Percentiles rank a stretch among this genome's conserved stretches.
phyloP scores from a whole-genome alignment of 2,888 invertebrate genomes.

The Mythimna pallens region DNA sequence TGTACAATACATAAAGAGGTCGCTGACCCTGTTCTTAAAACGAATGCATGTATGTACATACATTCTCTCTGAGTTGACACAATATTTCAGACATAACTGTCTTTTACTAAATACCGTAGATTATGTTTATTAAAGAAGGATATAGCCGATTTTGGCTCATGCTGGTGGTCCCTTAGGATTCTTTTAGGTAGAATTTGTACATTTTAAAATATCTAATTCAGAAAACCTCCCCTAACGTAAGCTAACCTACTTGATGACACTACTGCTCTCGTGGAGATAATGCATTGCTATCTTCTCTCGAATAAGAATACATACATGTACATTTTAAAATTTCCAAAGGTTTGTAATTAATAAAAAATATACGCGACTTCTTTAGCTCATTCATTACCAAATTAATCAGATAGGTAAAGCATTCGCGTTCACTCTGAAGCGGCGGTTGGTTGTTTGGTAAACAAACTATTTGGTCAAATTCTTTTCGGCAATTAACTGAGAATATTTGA shows the following conservation, averaged over 20 bases:
- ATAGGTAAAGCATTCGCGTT: background rate
- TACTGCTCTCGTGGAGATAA: too few species aligned
- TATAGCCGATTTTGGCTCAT: background rate
- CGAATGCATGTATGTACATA: conserved; percentile 69
- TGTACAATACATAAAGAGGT: conserved; percentile 84
- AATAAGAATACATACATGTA: conserved; percentile 1
- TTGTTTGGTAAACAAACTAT: conserved; percentile 47
- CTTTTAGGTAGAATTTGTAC: background rate
- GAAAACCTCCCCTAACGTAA: too few species aligned
- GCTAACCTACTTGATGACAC: too few species aligned
- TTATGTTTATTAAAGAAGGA: conserved; percentile 20
- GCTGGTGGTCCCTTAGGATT: background rate
- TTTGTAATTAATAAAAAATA: background rate
- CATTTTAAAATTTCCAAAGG: background rate
- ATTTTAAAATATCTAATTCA: background rate
- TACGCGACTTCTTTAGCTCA: background rate
- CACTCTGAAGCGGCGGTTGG: conserved; percentile 7
- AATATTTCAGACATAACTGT: conserved; percentile 51
- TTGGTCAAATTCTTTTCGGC: conserved; percentile 47
- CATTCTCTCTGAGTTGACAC: conserved; percentile 65
- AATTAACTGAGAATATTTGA: conserved; percentile 65
- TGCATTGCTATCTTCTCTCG: background rate
- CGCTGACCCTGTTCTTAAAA: conserved; percentile 77
- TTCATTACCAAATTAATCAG: conserved; percentile 27
- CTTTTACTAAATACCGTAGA: conserved; percentile 26